Conservation (phyloP, 2,113 vertebrate species). For the Dinomys branickii region DNA sequence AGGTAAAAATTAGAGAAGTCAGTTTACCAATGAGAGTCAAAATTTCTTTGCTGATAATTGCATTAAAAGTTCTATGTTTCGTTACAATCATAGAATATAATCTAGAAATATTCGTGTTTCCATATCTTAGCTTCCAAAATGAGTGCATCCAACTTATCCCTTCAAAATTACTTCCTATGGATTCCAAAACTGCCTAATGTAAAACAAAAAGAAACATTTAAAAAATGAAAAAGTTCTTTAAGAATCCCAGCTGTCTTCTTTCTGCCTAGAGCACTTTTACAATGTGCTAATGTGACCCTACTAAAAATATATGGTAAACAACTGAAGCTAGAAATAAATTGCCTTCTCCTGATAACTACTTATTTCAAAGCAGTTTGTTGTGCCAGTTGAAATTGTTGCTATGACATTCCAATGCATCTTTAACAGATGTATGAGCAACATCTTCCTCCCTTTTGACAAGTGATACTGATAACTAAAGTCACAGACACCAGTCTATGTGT, state of each 20-base stretch:
- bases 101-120: conserved; percentile 12
- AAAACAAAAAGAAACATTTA: conserved; percentile 53
- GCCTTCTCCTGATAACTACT: conserved; percentile 28
- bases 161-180: conserved; percentile 43
- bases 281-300: conserved; percentile 44
- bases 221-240: conserved; percentile 48
- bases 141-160: background rate
- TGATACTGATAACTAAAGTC: background rate
- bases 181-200: conserved; percentile 29
- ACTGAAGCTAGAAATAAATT: conserved; percentile 52
- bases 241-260: conserved; percentile 51
- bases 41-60: conserved; percentile 29
- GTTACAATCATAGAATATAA: background rate
- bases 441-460: background rate
- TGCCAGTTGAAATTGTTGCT: background rate
- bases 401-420: background rate
- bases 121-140: background rate
- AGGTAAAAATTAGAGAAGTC: conserved; percentile 22
- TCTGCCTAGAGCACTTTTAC: background rate
- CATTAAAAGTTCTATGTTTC: conserved; percentile 45
- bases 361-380: conserved; percentile 23
- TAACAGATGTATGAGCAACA: background rate
- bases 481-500: background rate
- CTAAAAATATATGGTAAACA: conserved; percentile 59
- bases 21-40: background rate